Base-by-base conservation (phyloP, 2,888 invertebrate genomes). In the Chalcosyrphus nemorum region DNA sequence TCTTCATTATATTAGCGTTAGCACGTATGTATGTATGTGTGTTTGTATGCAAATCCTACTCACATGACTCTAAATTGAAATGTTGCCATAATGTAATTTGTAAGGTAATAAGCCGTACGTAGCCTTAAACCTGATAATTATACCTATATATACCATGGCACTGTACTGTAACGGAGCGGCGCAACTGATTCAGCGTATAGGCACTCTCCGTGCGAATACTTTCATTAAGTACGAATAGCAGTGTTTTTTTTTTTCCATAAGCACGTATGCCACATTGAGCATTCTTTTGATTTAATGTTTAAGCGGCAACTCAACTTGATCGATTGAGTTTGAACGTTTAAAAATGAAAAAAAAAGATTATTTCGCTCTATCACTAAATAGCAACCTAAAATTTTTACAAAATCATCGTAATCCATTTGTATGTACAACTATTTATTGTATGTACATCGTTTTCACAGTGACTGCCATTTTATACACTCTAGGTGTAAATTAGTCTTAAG, bases 101-200 rank as follows among this genome's bases (percentile, higher is more conserved):
- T 52, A 50, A 72, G 38, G 56, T 54, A 72, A 72, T 59, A 65
- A 71, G 45, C 47, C 21, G 52, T 52, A 65, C 66, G 81, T 77
- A 82, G 77, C 81, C 81, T 82, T 82, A 82, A 82, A 82, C 81
- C 81, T 82, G 77, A 72, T 71, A 77, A 82, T 66, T 76, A 72
- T 74, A 29, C n/a, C n/a, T 54, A 15, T 43, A 52, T 43, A 24
- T 50, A 45, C 29, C 17, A 61, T 47, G 50, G 17, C 17, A 56
- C 27, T 75, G n/a, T n/a, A 45, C 11, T 32, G 50, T 32, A 52
- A 54, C 50, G 17, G 24, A 24, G 38, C 38, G 13, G 45, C 38
- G 21, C 57, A 75, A 63, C 35, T 32, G 65, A 70, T 75, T 70
- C 19, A 57, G 43, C 35, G 24, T 43, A 68, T n/a, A 24, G 61